Evolutionary conservation across 2,797 vertebrate species (phyloP).

Genomic region (Epinephelus malabaricus): DNA sequence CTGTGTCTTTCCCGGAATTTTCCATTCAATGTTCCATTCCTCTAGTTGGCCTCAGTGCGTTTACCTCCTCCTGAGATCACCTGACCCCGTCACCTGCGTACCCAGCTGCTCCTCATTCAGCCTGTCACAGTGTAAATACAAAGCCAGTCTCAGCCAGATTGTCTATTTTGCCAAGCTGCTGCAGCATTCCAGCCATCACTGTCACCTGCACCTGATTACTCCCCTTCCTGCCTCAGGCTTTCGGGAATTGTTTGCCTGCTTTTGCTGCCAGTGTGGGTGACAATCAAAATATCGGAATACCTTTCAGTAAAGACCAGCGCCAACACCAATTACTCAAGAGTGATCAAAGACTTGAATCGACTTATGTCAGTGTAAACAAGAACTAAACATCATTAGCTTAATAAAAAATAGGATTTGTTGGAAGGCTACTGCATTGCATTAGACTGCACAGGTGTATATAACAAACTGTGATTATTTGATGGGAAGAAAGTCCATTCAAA

Average conservation of each 20-base stretch:
- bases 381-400: neutral
- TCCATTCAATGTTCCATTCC: slow-evolving; percentile 2
- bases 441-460: too few relatives aligned
- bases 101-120: slow-evolving; percentile 47
- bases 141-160: slow-evolving; percentile 11
- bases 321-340: neutral
- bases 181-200: slow-evolving; percentile 9
- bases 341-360: neutral
- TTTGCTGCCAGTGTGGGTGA: neutral
- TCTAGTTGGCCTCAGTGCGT: slow-evolving; percentile 12
- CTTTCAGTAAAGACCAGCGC: neutral
- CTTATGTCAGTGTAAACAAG: neutral
- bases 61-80: slow-evolving; percentile 24
- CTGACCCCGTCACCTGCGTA: slow-evolving; percentile 27
- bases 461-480: neutral
- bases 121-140: slow-evolving; percentile 32
- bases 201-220: slow-evolving; percentile 57
- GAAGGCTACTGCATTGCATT: neutral
- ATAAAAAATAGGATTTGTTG: neutral
- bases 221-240: slow-evolving; percentile 21
- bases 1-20: slow-evolving; percentile 24
- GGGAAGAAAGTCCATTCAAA: neutral
- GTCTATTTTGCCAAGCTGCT: slow-evolving; percentile 24
- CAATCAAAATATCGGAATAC: slow-evolving; percentile 8
- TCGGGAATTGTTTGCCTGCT: slow-evolving; percentile 1